phyloP scores from a whole-genome alignment of 2,797 vertebrate genomes.

The Sebastes cheni region DNA sequence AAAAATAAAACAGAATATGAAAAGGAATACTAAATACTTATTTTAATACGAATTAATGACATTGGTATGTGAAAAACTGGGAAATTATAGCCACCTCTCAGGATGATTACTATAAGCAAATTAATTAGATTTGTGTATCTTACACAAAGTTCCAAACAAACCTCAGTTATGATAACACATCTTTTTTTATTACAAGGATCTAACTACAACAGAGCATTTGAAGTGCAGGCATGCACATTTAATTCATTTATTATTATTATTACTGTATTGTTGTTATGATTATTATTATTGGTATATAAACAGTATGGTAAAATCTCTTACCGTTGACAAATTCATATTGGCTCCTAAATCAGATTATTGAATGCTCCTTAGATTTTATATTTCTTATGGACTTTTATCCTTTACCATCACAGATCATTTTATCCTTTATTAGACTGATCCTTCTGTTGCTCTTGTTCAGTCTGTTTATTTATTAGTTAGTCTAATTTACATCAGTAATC shows the following conservation, averaged over 20 bases:
- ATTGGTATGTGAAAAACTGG: neutral
- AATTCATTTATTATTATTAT: neutral
- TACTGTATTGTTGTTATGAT: neutral
- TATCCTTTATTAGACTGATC: too few species aligned
- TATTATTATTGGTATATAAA: neutral
- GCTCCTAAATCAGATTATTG: too few species aligned
- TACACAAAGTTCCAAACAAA: too few species aligned
- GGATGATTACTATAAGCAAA: neutral
- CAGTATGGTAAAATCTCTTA: too few species aligned
- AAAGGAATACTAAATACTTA: neutral
- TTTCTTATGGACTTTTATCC: too few species aligned
- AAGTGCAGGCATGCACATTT: neutral
- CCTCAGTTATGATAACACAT: neutral
- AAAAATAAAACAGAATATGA: neutral
- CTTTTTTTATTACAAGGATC: neutral
- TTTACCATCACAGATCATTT: too few species aligned
- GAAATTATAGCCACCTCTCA: neutral
- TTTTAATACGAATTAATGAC: neutral
- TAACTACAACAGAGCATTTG: too few species aligned
- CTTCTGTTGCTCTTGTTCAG: too few species aligned
- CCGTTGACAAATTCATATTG: too few species aligned
- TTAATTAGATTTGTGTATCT: neutral
- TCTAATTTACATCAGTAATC: too few species aligned
- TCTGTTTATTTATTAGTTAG: too few species aligned
- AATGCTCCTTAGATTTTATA: too few species aligned